Base-by-base conservation (phyloP, 2,113 vertebrate species). In the Brachypteracias leptosomus region DNA sequence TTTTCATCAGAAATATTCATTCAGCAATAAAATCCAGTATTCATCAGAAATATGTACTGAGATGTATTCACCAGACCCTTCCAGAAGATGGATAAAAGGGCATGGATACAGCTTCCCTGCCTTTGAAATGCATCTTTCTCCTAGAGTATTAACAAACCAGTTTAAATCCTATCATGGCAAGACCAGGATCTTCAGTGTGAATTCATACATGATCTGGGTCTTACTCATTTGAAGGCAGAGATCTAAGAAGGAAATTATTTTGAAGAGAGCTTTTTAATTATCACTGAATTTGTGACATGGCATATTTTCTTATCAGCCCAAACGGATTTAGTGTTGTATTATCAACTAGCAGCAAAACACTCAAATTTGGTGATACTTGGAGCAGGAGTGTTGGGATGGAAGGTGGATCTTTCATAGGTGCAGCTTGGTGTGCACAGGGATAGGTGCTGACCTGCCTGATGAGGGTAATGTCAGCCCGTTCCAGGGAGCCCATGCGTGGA, bases 401-500 rank as follows among this genome's bases (percentile, higher is more conserved):
- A 73, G 28, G 58, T 0, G 0, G 10, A 31, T 84, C 52, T 49
- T 21, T 25, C 1, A 3, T 3, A 9, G 35, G 25, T 7, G 31
- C 51, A 33, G 26, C 2, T 0, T 19, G 72, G 11, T 28, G 25
- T 5, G 31, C 0, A 2, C 40, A 8, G 70, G 28, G 36, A 9
- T 35, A 3, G 57, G 40, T 47, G 28, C 36, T 35, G 76, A 51
- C 35, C 70, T 25, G 26, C 70, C 42, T 1, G 2, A 9, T 24
- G 38, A 55, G 25, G 9, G 36, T 35, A 38, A 47, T 0, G 0
- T 25, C 65, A 59, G 35, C 28, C 16, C 4, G 2, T 24, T 19
- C 19, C 0, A 0, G 44, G 33, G 10, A 70, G 10, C 21, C 25
- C 1, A 0, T 8, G 22, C 2, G 1, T 12, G 25, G 16, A 16